Conservation (phyloP, 2,113 vertebrate species). For the Parus major region DNA sequence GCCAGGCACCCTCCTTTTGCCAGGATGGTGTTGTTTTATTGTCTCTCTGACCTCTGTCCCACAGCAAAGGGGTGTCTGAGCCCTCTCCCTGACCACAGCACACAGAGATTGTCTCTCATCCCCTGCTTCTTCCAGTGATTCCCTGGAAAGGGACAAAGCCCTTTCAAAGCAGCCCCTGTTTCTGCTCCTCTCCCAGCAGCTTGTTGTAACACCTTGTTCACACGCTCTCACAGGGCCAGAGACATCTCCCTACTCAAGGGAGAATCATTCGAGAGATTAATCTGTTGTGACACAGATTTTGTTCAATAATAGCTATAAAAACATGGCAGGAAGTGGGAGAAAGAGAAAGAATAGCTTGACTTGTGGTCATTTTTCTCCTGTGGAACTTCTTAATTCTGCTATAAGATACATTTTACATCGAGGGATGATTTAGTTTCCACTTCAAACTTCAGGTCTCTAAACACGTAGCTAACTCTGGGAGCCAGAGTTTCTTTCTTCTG, state of each 20-base stretch:
- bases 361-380: neutral
- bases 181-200: neutral
- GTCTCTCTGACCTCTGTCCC: neutral
- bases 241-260: neutral
- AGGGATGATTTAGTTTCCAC: neutral
- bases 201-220: neutral
- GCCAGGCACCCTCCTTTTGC: neutral
- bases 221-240: fast-evolving
- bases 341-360: neutral
- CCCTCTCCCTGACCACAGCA: neutral
- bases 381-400: neutral
- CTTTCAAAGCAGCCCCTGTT: neutral
- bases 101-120: neutral
- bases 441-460: neutral
- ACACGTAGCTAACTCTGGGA: neutral
- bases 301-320: constrained; percentile 20
- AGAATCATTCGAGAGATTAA: neutral
- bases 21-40: neutral
- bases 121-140: neutral
- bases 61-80: neutral
- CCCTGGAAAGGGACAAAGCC: neutral
- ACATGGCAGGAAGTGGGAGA: neutral
- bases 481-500: neutral
- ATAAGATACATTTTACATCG: neutral
- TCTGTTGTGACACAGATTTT: neutral